Base-by-base conservation (phyloP, 2,113 vertebrate genomes). In the Epinephelus lanceolatus region DNA sequence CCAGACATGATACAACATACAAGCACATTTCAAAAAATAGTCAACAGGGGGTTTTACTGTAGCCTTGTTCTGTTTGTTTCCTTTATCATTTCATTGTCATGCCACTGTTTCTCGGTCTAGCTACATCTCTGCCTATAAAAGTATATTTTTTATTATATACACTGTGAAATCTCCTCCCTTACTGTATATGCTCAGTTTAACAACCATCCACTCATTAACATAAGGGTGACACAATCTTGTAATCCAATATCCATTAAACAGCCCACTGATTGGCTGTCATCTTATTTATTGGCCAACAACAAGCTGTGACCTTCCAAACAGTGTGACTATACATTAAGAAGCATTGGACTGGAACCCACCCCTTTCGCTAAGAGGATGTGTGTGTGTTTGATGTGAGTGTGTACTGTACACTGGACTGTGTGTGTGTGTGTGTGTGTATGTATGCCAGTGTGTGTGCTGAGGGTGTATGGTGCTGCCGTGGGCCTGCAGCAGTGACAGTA, bases 281-380 rank as follows among this genome's bases (percentile, higher is more conserved):
- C 11, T 72, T 70, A 83, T 89, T 89, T 87, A 88, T 37, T 68
- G 62, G 15, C 19, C 70, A 62, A 42, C 86, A 77, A 45, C 71
- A 78, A 78, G 72, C 53, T 30, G 30, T 88, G 89, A 90, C 90
- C 86, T 90, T 89, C 83, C 55, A 0, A 85, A 71, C 75, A 84
- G 71, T 25, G 55, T 13, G 5, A 45, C 79, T 79, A 65, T 80
- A 77, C 80, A 81, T 84, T 86, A 75, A 81, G 62, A 61, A 59
- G 62, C n/a, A 40, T 1, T 76, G 74, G 68, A 75, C 51, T 30
- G 37, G 49, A 81, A 42, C 63, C 57, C 37, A 23, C 25, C 21
- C 23, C 45, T 27, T 67, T 63, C 12, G 30, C 52, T 2, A 6
- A 60, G 14, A 63, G 53, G 40, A 65, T 75, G 56, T 56, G 85